Percentiles rank a stretch among this genome's conserved stretches.
phyloP scores from a whole-genome alignment of 35 echinoderm and acorn worm species.

The Apostichopus japonicus region DNA sequence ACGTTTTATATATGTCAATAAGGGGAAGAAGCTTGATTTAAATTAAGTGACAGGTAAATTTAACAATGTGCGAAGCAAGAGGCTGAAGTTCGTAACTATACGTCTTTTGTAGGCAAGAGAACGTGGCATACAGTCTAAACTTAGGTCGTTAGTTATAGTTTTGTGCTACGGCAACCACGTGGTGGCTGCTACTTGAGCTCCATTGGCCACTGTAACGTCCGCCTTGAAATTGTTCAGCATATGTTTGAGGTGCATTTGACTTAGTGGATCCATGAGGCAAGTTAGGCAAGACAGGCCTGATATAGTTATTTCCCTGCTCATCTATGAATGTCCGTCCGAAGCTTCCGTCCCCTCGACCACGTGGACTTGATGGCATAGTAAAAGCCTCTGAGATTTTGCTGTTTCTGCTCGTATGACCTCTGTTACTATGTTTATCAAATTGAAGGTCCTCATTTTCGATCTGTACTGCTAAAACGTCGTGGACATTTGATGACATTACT shows the following conservation, averaged over 20 bases:
- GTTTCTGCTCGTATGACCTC: not conserved
- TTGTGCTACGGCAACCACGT: not conserved
- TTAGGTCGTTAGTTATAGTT: not conserved
- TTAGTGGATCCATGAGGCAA: not conserved
- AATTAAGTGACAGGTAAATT: too few species aligned
- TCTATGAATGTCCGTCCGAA: slow-evolving; percentile 6
- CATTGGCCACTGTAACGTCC: slow-evolving; percentile 5
- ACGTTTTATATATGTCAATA: too few species aligned
- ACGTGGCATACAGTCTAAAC: not conserved
- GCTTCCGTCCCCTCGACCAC: slow-evolving; percentile 24
- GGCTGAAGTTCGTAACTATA: too few species aligned
- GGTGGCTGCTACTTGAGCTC: not conserved
- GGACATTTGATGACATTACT: slow-evolving; percentile 4
- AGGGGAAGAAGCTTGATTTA: too few species aligned
- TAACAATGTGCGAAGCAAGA: too few species aligned
- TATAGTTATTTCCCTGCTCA: not conserved
- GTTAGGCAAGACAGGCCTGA: not conserved
- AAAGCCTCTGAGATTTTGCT: not conserved
- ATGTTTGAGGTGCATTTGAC: not conserved
- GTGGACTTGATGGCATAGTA: not conserved
- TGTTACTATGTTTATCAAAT: not conserved
- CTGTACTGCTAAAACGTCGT: not conserved
- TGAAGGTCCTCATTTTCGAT: slow-evolving; percentile 30
- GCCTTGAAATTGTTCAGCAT: not conserved
- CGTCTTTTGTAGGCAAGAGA: not conserved